Evolutionary conservation across 2,888 invertebrate genomes (phyloP), one percentile per base, ranked within the genome.

Genomic region (Pandemis corylana): DNA sequence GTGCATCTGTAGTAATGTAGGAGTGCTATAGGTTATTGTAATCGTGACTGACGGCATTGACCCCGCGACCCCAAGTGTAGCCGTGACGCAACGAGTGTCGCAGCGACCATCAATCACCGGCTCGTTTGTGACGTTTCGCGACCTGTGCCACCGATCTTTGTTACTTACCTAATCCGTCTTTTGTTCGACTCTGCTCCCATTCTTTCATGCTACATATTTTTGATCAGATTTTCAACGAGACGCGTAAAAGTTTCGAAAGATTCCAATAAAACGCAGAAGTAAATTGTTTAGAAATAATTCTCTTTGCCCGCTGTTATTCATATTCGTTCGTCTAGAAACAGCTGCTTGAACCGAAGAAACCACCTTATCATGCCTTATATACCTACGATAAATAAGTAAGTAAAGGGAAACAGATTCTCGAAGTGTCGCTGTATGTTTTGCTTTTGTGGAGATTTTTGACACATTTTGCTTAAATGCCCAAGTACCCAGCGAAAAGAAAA

Each of bases 51-150:
- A 84, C 86, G 93, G 85, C 93, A 93, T 90, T 94, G 93, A 93
- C 93, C 93, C 86, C 84, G 82, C 90, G 91, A 91, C 90, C 92
- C 88, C 82, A 80, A 80, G 81, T 80, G 80, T 20, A 41, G 82
- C 85, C 85, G 80, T 87, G 89, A 90, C 90, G 92, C 86, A 88
- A 88, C 87, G 84, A 87, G 82, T 90, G 92, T 91, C 93, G 90
- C 90, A 87, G 88, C 90, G 85, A 87, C 86, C 90, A 92, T 93
- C 93, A 92, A 93, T 93, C 92, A 92, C 87, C 73, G 77, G 79
- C 82, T 86, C 86, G 87, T 86, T 89, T 86, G 89, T 91, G 90
- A 90, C 90, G 91, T 88, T 88, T 87, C 82, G 85, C 88, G 87
- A 90, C 88, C 87, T 86, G 86, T 80, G 81, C 79, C 80, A 83